A percentile compares a stretch with the other conserved stretches of the same genome.
phyloP scores from a whole-genome alignment of 2,113 vertebrate genomes.

The Sorex araneus region DNA sequence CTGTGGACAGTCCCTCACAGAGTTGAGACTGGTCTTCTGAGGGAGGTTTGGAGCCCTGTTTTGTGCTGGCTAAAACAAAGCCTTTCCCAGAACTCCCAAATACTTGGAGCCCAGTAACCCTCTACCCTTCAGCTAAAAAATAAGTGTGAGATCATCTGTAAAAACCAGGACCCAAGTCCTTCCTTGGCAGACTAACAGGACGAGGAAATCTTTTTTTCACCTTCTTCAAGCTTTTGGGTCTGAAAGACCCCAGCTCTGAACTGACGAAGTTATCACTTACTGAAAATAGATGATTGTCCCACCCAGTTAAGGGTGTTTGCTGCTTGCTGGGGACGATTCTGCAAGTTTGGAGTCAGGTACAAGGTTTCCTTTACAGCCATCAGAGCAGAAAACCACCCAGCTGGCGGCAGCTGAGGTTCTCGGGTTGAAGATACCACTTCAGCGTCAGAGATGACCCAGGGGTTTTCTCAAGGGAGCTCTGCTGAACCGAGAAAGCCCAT shows the following conservation, averaged over 20 bases:
- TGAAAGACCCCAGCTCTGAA: conserved; percentile 83
- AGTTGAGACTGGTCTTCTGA: not conserved
- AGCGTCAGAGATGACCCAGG: not conserved
- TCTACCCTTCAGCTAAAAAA: not conserved
- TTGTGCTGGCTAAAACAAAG: not conserved
- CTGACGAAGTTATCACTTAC: conserved; percentile 67
- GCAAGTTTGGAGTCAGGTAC: conserved; percentile 34
- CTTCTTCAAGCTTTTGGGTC: conserved; percentile 89
- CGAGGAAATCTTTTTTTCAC: conserved; percentile 90
- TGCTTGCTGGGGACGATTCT: conserved; percentile 53
- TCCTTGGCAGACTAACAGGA: conserved; percentile 84
- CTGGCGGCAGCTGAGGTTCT: not conserved
- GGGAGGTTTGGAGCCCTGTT: not conserved
- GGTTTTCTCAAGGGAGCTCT: not conserved
- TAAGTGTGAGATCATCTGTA: conserved; percentile 57
- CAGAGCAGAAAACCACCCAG: not conserved
- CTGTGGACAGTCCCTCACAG: not conserved
- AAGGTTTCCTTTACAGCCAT: not conserved
- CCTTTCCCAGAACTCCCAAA: not conserved
- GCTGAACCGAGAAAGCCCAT: not conserved
- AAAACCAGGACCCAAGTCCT: conserved; percentile 79
- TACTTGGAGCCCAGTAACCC: not conserved
- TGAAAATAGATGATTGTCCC: conserved; percentile 51
- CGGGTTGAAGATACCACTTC: not conserved
- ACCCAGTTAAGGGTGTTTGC: conserved; percentile 60